A percentile compares a stretch with the other conserved stretches of the same genome.
phyloP scores from a whole-genome alignment of 1,140 invertebrate species.

The Drosophila sulfurigaster region DNA sequence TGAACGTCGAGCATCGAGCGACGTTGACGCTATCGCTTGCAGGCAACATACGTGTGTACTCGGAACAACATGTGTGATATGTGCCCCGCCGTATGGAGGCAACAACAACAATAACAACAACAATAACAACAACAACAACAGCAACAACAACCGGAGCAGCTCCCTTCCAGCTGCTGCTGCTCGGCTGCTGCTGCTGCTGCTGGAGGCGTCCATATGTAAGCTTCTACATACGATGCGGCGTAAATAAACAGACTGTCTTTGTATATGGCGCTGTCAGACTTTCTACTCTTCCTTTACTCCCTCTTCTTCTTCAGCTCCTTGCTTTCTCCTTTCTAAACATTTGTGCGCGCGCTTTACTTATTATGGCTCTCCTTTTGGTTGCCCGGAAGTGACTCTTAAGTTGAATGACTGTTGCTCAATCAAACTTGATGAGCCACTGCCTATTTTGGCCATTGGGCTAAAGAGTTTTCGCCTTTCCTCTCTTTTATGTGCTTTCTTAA shows the following conservation, averaged over 20 bases:
- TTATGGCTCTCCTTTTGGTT: conserved; percentile 12
- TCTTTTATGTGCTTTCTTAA: not conserved
- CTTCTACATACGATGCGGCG: conserved; percentile 84
- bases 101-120: conserved; percentile 43
- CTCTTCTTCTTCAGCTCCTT: not conserved
- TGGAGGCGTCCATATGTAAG: conserved; percentile 77
- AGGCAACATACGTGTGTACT: conserved; percentile 85
- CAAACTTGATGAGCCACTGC: conserved; percentile 39
- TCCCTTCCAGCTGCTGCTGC: not conserved
- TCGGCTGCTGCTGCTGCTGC: conserved; percentile 30
- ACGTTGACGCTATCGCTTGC: conserved; percentile 84
- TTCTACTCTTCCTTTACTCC: conserved; percentile 9
- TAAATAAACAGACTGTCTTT: conserved; percentile 83
- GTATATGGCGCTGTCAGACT: conserved; percentile 42
- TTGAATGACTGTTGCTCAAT: conserved; percentile 57
- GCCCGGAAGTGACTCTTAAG: conserved; percentile 66
- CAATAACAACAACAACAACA: not conserved
- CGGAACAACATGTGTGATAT: conserved; percentile 84
- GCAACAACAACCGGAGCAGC: conserved; percentile 1
- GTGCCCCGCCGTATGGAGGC: conserved; percentile 83
- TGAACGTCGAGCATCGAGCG: conserved; percentile 50
- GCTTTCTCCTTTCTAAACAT: conserved; percentile 55
- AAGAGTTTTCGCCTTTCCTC: conserved; percentile 28
- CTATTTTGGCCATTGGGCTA: conserved; percentile 17
- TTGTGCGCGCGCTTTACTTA: conserved; percentile 53